Base-by-base conservation (phyloP, 1,140 invertebrate species). In the Drosophila subobscura region DNA sequence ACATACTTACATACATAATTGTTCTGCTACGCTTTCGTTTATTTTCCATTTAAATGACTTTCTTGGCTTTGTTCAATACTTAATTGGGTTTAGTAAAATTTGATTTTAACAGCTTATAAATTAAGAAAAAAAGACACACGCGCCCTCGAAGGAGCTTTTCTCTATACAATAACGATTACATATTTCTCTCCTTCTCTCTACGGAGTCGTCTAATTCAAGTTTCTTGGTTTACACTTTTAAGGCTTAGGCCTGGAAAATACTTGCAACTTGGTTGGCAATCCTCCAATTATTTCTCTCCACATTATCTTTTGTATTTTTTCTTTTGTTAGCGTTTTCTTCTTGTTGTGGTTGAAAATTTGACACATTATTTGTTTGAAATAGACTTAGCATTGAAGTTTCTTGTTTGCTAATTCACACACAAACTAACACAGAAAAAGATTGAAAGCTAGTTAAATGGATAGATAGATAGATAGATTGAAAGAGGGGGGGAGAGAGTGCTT, bases 81-180 rank as follows among this genome's bases (percentile, higher is more conserved):
- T 59, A 37, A 29, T 8, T 49, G 53, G 23, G 23, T 40, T 78
- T 80, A 42, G 59, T 83, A 81, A 78, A 73, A 83, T 78, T 81
- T 81, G 78, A 81, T 83, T 83, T 83, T 49, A 83, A 81, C 78
- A 77, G 54, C 80, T 71, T 83, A 73, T 56, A 83, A 83, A 73
- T 71, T 45, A 75, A 56, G 78, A 76, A 75, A 60, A 37, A 77
- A 80, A 61, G 59, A 55, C 52, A 46, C 61, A 42, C 6, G 40
- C 59, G 52, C 37, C 41, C 40, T 33, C 29, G 40, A n/a, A 33
- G 22, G 37, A 47, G 49, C 27, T 55, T 23, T 37, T 37, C 33
- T 37, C 41, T 63, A 79, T 61, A 78, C 46, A 61, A 51, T 73
- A 68, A 57, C 29, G 25, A 54, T 50, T 67, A 80, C 74, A 77